Evolutionary conservation across 2,797 vertebrate species (phyloP), one percentile per base, ranked within the genome.

Genomic region (Spinibarbus caldwelli): DNA sequence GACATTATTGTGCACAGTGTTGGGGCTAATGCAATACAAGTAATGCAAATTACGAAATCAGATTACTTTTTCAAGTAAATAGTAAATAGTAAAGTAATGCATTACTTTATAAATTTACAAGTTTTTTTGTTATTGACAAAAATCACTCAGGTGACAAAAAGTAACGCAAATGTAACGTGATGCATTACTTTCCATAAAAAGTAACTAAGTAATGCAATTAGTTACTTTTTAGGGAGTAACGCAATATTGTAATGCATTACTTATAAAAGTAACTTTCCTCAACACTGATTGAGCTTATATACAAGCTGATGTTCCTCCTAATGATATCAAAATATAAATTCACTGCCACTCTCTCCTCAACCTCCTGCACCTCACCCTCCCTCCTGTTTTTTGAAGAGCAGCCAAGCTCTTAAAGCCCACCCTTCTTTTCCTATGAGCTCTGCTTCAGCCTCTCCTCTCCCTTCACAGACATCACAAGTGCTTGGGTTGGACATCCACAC

Each of bases 401-500:
- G 76, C 66, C 68, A 72, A 85, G 21, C 77, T 43, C 54, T 80
- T 59, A 85, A 79, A 80, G 31, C 84, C 84, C 67, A 72, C 77
- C 83, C 84, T 85, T 85, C 83, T 64, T 80, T 80, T 85, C 77
- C 77, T 80, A 77, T 73, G 54, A 80, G 77, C 41, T 85, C 31
- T 80, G 77, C 83, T 85, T 62, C 67, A 85, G 66, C 77, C 83
- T 85, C 83, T 80, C 77, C 67, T 38, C 41, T 85, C 41, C 8
- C 67, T 79, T 45, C 49, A 54, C 76, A 79, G 76, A 79, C 49
- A 78, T 47, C 67, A 72, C 77, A 80, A 85, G 67, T 21, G 68
- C 77, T 85, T 79, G 52, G 49, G 52, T 79, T 38, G 66, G 75
- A 85, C 83, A 78, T 72, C 26, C 76, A 62, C 66, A 59, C 23